Percentiles rank a stretch among this genome's conserved stretches.
phyloP scores from a whole-genome alignment of 2,113 vertebrate genomes.

The Aphelocoma coerulescens region DNA sequence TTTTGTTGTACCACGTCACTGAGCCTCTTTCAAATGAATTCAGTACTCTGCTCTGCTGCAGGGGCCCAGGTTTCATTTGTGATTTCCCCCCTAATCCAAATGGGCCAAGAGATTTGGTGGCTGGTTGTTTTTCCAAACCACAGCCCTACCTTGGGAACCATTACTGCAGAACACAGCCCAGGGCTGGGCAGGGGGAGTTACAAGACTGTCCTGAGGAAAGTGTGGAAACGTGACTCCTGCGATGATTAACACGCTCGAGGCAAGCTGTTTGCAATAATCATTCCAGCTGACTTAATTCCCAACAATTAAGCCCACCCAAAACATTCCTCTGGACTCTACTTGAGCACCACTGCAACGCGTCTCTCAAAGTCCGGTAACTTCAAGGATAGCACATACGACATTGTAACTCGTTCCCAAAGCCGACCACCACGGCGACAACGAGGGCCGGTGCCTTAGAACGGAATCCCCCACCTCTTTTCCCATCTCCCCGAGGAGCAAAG shows the following conservation, averaged over 20 bases:
- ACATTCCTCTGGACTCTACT: background rate
- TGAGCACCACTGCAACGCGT: accelerated
- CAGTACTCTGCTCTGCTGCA: background rate
- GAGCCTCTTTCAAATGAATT: background rate
- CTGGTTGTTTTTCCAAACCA: background rate
- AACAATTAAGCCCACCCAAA: background rate
- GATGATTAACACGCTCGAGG: accelerated
- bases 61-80: background rate
- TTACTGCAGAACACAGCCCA: background rate
- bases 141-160: background rate
- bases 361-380: background rate
- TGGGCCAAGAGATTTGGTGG: no score
- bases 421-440: accelerated
- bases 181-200: background rate
- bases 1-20: background rate
- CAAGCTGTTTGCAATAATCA: background rate
- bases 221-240: accelerated
- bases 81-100: background rate
- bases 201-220: background rate
- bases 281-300: background rate
- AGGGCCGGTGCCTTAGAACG: background rate
- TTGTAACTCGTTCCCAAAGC: background rate
- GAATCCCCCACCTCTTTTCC: background rate
- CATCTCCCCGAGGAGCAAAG: background rate
- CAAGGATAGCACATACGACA: accelerated